Base-by-base conservation (phyloP, 2,797 vertebrate species). In the Orestias chungarensis region DNA sequence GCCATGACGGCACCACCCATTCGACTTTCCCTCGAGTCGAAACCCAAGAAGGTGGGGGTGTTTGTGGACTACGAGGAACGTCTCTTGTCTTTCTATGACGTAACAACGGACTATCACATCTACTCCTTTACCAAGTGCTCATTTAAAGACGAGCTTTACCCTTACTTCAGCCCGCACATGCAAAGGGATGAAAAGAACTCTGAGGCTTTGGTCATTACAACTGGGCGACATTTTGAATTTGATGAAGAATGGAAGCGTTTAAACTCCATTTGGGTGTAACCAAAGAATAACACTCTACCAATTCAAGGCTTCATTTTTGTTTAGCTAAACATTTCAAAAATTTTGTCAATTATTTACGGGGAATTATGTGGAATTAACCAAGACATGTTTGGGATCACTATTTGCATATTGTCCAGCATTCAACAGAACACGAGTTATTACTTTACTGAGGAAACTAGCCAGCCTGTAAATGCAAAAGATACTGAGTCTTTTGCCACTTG, bases 121-220 rank as follows among this genome's bases (percentile, higher is more conserved):
- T 85, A 88, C 81, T 83, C 90, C 0, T 91, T 90, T 40, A 85
- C 74, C 0, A n/a, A 44, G 4, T 88, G 87, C 59, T 62, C 6
- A 0, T 90, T 92, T 49, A 35, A 0, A 3, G 79, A 35, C 0
- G 50, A 78, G 20, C 71, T 93, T 29, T 64, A 77, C 31, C 91
- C 89, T 0, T 92, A 92, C 62, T 83, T 92, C 72, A 90, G 89
- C 64, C 90, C 88, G 1, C 91, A 91, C 1, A 1, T 27, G 6
- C 76, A 68, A n/a, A 9, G 73, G 14, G 61, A 73, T 1, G 46
- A 79, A n/a, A 54, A 33, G 20, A 91, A 91, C 68, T 0, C 27
- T 1, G 49, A 70, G 11, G 87, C 90, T 33, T 71, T 92, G 74
- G 71, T 86, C 27, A 88, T 91, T 74, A 74, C 52, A 23, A 4